Evolutionary conservation across 1,140 invertebrate genomes (phyloP).

Genomic region (Triops longicaudatus): DNA sequence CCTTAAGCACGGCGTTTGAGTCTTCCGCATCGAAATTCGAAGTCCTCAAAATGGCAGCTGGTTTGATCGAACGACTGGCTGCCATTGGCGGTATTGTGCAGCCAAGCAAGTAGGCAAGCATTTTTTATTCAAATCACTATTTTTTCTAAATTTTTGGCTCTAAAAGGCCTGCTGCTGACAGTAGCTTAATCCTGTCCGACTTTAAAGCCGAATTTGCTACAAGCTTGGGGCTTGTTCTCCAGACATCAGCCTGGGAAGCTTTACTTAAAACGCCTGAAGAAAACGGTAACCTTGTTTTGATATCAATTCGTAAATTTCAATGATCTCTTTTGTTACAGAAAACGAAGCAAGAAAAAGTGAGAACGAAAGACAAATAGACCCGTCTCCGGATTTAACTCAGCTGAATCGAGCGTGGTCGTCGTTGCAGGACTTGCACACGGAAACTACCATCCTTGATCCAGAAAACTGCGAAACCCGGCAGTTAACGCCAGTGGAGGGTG

Average conservation of each 20-base stretch:
- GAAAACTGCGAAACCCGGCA: background rate
- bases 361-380: background rate
- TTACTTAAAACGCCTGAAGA: conserved; percentile 8
- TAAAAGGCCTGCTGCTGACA: conserved; percentile 34
- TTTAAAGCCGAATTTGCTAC: conserved; percentile 55
- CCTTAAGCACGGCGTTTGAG: conserved; percentile 57
- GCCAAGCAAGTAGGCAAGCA: conserved; percentile 45
- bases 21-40: conserved; percentile 59
- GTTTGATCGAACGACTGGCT: conserved; percentile 53
- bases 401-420: background rate
- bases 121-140: conserved; percentile 17
- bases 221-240: conserved; percentile 50
- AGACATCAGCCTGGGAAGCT: conserved; percentile 21
- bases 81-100: conserved; percentile 57
- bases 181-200: conserved; percentile 52
- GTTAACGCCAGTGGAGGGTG: background rate
- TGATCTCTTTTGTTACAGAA: background rate
- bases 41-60: conserved; percentile 58
- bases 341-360: background rate
- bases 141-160: conserved; percentile 10
- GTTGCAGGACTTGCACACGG: background rate
- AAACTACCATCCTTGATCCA: background rate
- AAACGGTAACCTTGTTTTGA: background rate
- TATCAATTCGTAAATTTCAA: no score
- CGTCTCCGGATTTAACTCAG: background rate